Base-by-base conservation (phyloP, 2,888 invertebrate genomes). In the Mesochorus sp. region DNA sequence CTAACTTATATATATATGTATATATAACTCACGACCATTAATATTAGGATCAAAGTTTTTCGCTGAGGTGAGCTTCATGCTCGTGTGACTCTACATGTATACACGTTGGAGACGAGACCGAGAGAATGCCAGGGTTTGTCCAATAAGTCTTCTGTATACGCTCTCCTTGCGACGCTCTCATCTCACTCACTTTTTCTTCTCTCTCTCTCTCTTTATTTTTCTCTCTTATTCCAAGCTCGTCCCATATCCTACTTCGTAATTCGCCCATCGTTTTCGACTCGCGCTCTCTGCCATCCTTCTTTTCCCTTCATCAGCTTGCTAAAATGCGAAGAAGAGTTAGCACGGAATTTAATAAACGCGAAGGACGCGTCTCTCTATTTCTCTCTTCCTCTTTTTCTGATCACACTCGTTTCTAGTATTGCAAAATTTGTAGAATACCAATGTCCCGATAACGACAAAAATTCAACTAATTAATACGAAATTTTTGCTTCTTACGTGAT, bases 321-420 rank as follows among this genome's bases (percentile, higher is more conserved):
- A 49, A 75, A 75, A 61, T 72, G 67, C 67, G 47, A 55, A 66
- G 37, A 73, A 73, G 62, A 73, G 62, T 68, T 49, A 73, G 47
- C 31, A 53, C 44, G 77, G 77, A 78, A 78, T 78, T 78, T 78
- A 78, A 78, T 78, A 78, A 78, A 78, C 64, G 17, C 28, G 37
- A 51, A 14, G 64, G 39, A 67, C 72, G 77, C 55, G 73, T 73
- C 66, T 47, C 51, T 14, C 24, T 42, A n/a, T 31, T 34, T 49
- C 47, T 64, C 12, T 34, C 21, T 64, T 49, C 31, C 1, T 62
- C 21, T 55, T 21, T 39, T 31, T 19, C 57, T 51, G 68, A 55
- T 70, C 55, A 74, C 42, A 59, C 77, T 17, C 37, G 26, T 59
- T 31, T n/a, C n/a, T n/a, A n/a, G 47, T 67, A 44, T 61, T 53